A percentile compares a stretch with the other conserved stretches of the same genome.
phyloP scores from a whole-genome alignment of 2,888 invertebrate genomes.

The Odontothrips loti region DNA sequence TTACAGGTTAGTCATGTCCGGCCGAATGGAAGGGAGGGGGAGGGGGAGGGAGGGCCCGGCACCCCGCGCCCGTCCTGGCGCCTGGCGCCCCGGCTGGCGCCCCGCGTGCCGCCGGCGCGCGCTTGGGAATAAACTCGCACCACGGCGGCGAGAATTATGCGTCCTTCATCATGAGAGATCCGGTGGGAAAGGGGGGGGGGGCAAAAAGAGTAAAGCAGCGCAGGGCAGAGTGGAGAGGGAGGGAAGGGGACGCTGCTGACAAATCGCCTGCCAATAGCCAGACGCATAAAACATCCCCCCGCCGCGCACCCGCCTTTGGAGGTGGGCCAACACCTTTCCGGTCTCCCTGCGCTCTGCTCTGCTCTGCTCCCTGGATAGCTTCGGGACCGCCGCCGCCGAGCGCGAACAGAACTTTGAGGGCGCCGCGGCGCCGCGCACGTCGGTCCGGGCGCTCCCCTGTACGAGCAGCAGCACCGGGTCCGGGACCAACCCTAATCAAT shows the following conservation, averaged over 20 bases:
- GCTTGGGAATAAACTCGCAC: background rate
- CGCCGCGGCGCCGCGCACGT: background rate
- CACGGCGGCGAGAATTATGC: background rate
- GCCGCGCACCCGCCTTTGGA: background rate
- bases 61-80: background rate
- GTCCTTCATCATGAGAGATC: conserved; percentile 11
- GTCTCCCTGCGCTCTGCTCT: background rate
- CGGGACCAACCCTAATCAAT: conserved; percentile 19
- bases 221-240: background rate
- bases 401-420: background rate
- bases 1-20: too few species aligned
- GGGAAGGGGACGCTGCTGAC: background rate
- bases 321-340: conserved; percentile 21
- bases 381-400: background rate
- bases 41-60: too few species aligned
- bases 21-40: background rate
- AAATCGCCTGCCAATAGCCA: conserved; percentile 26
- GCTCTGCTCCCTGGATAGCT: background rate
- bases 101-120: background rate
- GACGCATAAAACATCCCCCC: conserved; percentile 15
- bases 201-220: background rate
- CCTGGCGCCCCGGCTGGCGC: too few species aligned
- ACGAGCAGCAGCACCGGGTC: too few species aligned
- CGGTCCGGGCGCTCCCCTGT: too few species aligned
- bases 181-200: background rate